Conservation (phyloP, 2,113 vertebrate species). For the Centropristis striata region DNA sequence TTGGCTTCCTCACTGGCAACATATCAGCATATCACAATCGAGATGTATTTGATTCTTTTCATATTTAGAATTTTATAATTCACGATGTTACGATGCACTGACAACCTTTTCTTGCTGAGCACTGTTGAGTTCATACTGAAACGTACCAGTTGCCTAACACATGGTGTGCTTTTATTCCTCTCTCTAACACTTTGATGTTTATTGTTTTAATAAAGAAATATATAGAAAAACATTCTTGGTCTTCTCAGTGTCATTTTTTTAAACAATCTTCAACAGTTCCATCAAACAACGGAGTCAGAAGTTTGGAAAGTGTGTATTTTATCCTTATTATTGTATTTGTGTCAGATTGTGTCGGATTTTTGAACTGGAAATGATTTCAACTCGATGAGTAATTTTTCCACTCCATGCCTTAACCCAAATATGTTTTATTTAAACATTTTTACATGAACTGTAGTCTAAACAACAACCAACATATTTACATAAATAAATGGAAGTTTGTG, state of each 20-base stretch:
- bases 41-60: slow-evolving; percentile 64
- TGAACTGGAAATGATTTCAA: no score
- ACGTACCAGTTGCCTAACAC: slow-evolving; percentile 71
- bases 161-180: slow-evolving; percentile 67
- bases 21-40: slow-evolving; percentile 26
- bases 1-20: slow-evolving; percentile 57
- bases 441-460: no score
- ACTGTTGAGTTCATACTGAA: slow-evolving; percentile 64
- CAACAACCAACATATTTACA: no score
- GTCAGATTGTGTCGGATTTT: no score
- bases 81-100: slow-evolving; percentile 59
- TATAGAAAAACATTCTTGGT: slow-evolving; percentile 11
- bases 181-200: slow-evolving; percentile 72
- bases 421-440: no score
- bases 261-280: slow-evolving; percentile 19
- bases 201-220: slow-evolving; percentile 70
- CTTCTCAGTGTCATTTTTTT: slow-evolving; percentile 48
- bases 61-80: slow-evolving; percentile 65
- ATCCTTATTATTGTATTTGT: slow-evolving; percentile 7
- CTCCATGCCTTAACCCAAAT: no score
- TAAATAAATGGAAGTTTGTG: no score
- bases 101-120: slow-evolving; percentile 60
- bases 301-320: not conserved
- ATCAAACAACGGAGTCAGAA: slow-evolving; percentile 28
- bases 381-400: no score